Conservation (phyloP, 1,140 invertebrate genomes). For the Brachionus rubens region DNA sequence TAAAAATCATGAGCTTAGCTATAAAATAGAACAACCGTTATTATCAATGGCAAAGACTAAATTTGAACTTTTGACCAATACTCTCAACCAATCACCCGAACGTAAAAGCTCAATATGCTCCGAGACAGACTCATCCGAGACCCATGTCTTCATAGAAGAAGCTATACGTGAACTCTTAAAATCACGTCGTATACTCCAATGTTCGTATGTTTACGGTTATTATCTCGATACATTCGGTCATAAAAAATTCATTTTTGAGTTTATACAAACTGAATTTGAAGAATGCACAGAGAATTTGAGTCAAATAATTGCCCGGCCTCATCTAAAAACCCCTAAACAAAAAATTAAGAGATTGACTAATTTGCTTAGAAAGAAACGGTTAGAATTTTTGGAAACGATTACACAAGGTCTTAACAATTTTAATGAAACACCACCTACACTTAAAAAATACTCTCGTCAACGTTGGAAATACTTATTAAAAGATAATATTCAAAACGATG, state of each 20-base stretch:
- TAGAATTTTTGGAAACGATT: constrained; percentile 68
- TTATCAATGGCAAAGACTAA: constrained; percentile 65
- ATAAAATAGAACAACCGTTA: constrained; percentile 66
- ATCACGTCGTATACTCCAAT: constrained; percentile 67
- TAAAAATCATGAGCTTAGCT: constrained; percentile 69
- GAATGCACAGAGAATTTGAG: constrained; percentile 68
- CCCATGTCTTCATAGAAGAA: constrained; percentile 67
- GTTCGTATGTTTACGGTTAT: constrained; percentile 70
- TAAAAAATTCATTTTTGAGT: constrained; percentile 70
- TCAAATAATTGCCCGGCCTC: constrained; percentile 68
- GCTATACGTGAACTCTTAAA: constrained; percentile 68
- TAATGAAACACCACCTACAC: constrained; percentile 66
- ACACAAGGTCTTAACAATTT: constrained; percentile 67
- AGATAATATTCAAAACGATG: constrained; percentile 43
- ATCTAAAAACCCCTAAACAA: constrained; percentile 66
- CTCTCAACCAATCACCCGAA: background rate
- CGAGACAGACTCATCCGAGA: background rate
- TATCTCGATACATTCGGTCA: constrained; percentile 68
- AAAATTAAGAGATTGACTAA: constrained; percentile 67
- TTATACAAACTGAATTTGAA: constrained; percentile 71
- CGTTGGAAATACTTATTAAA: constrained; percentile 46
- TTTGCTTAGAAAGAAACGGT: constrained; percentile 65
- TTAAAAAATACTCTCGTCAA: constrained; percentile 56
- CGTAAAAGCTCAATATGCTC: background rate
- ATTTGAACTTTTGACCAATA: constrained; percentile 41